phyloP scores from a whole-genome alignment of 2,113 vertebrate genomes.

The Pelvicachromis taeniatus region DNA sequence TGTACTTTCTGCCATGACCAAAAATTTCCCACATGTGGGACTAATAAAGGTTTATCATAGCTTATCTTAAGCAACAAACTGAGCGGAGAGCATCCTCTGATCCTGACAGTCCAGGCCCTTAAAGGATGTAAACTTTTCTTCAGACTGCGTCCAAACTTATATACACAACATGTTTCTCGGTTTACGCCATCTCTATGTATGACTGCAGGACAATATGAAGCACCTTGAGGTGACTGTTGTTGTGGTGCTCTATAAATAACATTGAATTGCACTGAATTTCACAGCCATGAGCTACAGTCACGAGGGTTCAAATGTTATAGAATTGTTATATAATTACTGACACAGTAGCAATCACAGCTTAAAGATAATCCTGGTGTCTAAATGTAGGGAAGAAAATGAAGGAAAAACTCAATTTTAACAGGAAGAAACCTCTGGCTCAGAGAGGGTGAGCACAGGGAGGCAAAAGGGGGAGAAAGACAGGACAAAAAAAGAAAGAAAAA shows the following conservation, averaged over 20 bases:
- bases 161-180: too few relatives aligned
- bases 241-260: too few relatives aligned
- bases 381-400: not conserved
- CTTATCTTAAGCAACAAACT: not conserved
- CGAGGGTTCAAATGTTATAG: not conserved
- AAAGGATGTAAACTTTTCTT: too few relatives aligned
- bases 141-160: too few relatives aligned
- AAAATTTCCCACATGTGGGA: too few relatives aligned
- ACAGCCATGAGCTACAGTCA: not conserved
- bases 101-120: not conserved
- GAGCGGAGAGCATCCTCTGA: accelerated
- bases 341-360: not conserved
- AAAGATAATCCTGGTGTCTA: not conserved
- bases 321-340: not conserved
- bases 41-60: too few relatives aligned
- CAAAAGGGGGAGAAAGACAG: not conserved
- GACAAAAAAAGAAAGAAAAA: not conserved
- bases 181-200: too few relatives aligned
- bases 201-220: too few relatives aligned
- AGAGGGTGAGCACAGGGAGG: not conserved
- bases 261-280: not conserved
- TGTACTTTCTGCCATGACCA: too few relatives aligned
- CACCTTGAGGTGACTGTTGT: too few relatives aligned
- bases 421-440: not conserved
- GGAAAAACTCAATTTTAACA: not conserved